Percentiles rank a stretch among this genome's conserved stretches.
Conservation (phyloP, 2,888 invertebrate species). For the Drosophila fungiperda region DNA sequence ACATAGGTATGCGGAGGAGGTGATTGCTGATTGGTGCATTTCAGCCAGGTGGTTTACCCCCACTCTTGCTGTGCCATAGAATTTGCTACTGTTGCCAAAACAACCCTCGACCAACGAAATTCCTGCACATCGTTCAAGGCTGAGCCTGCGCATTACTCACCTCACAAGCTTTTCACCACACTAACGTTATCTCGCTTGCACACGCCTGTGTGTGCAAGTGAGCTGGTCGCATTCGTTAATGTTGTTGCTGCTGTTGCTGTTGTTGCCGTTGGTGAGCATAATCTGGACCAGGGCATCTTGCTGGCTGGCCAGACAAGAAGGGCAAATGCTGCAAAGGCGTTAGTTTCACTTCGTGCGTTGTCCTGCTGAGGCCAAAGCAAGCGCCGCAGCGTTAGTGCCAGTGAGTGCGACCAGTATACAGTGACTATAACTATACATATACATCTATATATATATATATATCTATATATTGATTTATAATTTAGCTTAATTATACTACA, state of each 20-base stretch:
- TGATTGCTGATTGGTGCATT: slow-evolving; percentile 62
- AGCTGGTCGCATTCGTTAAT: slow-evolving; percentile 29
- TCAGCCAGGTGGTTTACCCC: slow-evolving; percentile 61
- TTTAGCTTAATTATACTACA: slow-evolving; percentile 23
- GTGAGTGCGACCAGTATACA: slow-evolving; percentile 54
- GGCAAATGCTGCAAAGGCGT: slow-evolving; percentile 75
- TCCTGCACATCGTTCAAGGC: slow-evolving; percentile 60
- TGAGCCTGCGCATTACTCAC: slow-evolving; percentile 63
- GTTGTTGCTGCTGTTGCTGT: slow-evolving; percentile 4
- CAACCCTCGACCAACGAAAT: slow-evolving; percentile 76
- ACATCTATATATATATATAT: slow-evolving; percentile 9
- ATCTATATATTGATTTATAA: slow-evolving; percentile 4
- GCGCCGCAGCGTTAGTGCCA: slow-evolving; percentile 71
- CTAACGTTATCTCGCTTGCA: slow-evolving; percentile 34
- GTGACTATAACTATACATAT: slow-evolving; percentile 21
- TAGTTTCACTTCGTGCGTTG: slow-evolving; percentile 84
- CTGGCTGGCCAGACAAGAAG: slow-evolving; percentile 72
- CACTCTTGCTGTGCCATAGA: slow-evolving; percentile 26
- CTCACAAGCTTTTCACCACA: slow-evolving; percentile 82
- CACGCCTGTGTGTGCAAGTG: slow-evolving; percentile 32
- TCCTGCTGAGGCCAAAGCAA: slow-evolving; percentile 82
- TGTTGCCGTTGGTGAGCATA: slow-evolving; percentile 59
- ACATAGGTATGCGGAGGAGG: slow-evolving; percentile 11
- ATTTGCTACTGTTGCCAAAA: slow-evolving; percentile 76
- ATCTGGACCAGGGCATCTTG: slow-evolving; percentile 77